phyloP scores from a whole-genome alignment of 92 coral and sea anemone genomes.

The Zoanthus sociatus region DNA sequence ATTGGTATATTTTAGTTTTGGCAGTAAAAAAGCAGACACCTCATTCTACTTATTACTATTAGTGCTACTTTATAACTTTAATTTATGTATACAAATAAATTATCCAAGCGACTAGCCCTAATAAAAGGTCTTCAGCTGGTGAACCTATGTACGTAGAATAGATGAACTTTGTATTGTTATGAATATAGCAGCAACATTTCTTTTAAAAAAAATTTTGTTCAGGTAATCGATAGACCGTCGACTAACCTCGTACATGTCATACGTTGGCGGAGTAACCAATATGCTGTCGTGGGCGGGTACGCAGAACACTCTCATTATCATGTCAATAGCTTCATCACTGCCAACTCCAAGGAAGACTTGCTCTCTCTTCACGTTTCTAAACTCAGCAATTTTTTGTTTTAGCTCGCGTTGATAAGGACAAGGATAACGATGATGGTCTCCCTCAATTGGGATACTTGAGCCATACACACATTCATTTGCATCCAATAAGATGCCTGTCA shows the following conservation, averaged over 20 bases:
- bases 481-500: conserved; percentile 49
- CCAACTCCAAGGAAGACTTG: conserved; percentile 66
- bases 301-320: conserved; percentile 53
- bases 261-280: conserved; percentile 57
- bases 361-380: conserved; percentile 43
- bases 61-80: too few relatives aligned
- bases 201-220: too few relatives aligned
- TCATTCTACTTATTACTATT: too few relatives aligned
- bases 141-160: too few relatives aligned
- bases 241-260: conserved; percentile 55
- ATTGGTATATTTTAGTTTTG: too few relatives aligned
- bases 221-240: too few relatives aligned
- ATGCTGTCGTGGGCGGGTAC: conserved; percentile 46
- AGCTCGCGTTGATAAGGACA: conserved; percentile 51
- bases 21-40: too few relatives aligned
- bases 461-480: conserved; percentile 54
- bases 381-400: conserved; percentile 57
- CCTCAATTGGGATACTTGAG: conserved; percentile 39
- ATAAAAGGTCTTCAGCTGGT: too few relatives aligned
- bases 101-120: too few relatives aligned
- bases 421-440: conserved; percentile 55
- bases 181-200: too few relatives aligned
- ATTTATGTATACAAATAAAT: too few relatives aligned
- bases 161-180: too few relatives aligned
- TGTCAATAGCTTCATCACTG: conserved; percentile 63